Conservation (phyloP, 53 echinoderm and acorn worm genomes). For the Zoroaster sp. region DNA sequence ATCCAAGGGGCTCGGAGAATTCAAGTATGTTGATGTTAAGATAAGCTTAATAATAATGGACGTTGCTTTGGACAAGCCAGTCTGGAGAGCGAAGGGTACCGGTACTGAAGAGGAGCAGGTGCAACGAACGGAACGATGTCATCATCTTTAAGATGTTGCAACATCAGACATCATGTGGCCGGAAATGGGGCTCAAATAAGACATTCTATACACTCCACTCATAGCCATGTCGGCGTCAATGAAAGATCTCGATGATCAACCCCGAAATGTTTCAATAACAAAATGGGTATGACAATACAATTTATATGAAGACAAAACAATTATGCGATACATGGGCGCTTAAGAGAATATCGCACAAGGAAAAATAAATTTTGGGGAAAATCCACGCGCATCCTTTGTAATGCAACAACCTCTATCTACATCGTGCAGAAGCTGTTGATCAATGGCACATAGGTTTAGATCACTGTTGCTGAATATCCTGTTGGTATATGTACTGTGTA, state of each 20-base stretch:
- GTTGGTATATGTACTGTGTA: too few relatives aligned
- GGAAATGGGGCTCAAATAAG: background rate
- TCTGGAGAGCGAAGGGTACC: background rate
- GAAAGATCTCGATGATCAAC: background rate
- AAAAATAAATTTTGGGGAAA: too few relatives aligned
- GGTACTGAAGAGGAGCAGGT: background rate
- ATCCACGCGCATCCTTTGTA: too few relatives aligned
- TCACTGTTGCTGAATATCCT: too few relatives aligned
- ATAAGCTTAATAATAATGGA: background rate
- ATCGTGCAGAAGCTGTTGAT: too few relatives aligned
- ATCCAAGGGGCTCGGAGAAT: background rate
- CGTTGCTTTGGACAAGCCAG: background rate
- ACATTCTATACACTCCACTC: background rate
- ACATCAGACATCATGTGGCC: background rate
- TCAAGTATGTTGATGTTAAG: background rate
- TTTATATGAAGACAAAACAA: too few relatives aligned
- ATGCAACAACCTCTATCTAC: too few relatives aligned
- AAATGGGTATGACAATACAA: too few relatives aligned
- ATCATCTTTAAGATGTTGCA: background rate
- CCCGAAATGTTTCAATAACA: background rate
- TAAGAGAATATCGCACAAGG: too few relatives aligned
- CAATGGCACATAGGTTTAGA: too few relatives aligned
- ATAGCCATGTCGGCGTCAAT: background rate
- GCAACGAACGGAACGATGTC: slow-evolving; percentile 6
- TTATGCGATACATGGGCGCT: too few relatives aligned